These are phyloP conservation scores for Phallusia fumigata DNA, from an alignment of 23 tunicate genomes.

Conservation along the genomic window DNA sequence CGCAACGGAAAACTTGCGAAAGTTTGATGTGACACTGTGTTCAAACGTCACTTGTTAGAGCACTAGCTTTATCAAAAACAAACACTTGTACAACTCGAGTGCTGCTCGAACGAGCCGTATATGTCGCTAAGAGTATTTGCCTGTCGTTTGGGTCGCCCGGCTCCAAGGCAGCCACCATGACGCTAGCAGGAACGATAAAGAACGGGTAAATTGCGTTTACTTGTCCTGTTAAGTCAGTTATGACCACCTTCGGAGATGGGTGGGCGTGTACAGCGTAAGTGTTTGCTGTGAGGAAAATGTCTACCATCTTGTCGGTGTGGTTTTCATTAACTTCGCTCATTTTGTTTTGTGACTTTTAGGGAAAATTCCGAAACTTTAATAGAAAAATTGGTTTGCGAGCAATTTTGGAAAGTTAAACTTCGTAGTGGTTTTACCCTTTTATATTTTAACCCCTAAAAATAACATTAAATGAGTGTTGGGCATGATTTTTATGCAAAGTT, in stretches of 20 bases:
- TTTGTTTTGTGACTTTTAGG: too few relatives aligned
- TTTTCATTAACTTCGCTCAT: too few relatives aligned
- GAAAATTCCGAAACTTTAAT: too few relatives aligned
- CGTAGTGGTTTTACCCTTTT: too few relatives aligned
- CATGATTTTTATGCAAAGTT: too few relatives aligned
- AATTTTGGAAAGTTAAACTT: too few relatives aligned
- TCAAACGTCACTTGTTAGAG: not conserved
- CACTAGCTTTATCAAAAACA: not conserved
- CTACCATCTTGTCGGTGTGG: too few relatives aligned
- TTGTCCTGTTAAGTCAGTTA: not conserved
- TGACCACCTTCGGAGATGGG: not conserved
- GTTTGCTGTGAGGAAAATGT: too few relatives aligned
- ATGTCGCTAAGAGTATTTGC: conserved; percentile 12
- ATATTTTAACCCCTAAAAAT: too few relatives aligned
- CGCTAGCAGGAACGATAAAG: not conserved
- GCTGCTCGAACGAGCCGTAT: conserved; percentile 1
- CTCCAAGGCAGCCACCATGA: not conserved
- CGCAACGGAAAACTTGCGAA: conserved; percentile 7
- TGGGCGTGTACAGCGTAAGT: not conserved
- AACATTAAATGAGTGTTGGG: too few relatives aligned
- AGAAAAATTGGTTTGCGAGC: too few relatives aligned
- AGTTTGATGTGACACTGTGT: not conserved
- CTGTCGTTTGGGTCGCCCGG: not conserved
- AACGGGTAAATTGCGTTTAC: not conserved
- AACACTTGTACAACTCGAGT: conserved; percentile 11